phyloP scores from a whole-genome alignment of 2,113 vertebrate species.

The Pteruthius melanotis region DNA sequence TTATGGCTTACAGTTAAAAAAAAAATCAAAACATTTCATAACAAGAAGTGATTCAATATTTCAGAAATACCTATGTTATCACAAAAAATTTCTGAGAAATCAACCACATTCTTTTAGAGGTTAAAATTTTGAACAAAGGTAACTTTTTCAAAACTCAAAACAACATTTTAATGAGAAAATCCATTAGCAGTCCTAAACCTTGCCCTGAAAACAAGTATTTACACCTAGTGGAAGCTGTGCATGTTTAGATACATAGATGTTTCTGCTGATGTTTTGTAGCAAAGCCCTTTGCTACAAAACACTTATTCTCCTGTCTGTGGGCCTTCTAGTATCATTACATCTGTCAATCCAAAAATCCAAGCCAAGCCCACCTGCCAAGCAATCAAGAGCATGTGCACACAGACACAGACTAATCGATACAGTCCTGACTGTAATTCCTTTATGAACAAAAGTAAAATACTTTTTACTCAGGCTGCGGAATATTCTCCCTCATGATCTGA shows the following conservation, averaged over 20 bases:
- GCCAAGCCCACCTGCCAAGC: slow-evolving; percentile 13
- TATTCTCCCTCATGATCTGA: slow-evolving; percentile 10
- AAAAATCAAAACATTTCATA: neutral
- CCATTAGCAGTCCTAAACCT: neutral
- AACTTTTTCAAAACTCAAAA: neutral
- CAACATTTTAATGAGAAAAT: neutral
- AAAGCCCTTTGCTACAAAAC: neutral
- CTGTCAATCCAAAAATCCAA: slow-evolving; percentile 20
- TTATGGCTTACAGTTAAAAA: neutral
- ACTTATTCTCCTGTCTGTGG: neutral
- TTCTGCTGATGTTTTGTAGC: neutral
- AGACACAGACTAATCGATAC: slow-evolving; percentile 27
- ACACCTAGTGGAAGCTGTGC: neutral
- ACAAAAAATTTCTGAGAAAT: neutral
- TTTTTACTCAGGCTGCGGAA: slow-evolving; percentile 25
- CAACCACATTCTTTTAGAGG: neutral
- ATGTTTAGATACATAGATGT: neutral
- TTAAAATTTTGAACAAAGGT: neutral
- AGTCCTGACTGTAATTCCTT: slow-evolving; percentile 6
- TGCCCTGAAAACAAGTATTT: neutral
- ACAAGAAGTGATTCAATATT: neutral
- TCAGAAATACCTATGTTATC: neutral
- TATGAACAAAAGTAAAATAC: slow-evolving; percentile 56
- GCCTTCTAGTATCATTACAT: neutral
- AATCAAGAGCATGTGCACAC: neutral